These are phyloP conservation scores for Drosophila yakuba DNA, from an alignment of 1,140 invertebrate genomes.

Conservation along the genomic window DNA sequence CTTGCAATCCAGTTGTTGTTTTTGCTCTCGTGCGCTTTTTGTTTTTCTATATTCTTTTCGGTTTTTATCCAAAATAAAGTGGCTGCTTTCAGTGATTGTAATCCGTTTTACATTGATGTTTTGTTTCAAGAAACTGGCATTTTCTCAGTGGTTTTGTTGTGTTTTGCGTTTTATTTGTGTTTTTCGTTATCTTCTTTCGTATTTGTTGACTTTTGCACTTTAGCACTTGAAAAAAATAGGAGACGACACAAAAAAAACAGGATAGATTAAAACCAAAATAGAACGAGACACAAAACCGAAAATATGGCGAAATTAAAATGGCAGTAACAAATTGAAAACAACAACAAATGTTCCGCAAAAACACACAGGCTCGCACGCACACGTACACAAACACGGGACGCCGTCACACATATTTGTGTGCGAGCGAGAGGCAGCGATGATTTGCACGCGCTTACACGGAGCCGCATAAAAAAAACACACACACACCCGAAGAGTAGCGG, in stretches of 20 bases:
- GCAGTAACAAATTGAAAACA: background rate
- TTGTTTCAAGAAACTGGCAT: conserved; percentile 4
- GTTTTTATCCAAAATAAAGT: conserved; percentile 7
- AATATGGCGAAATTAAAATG: background rate
- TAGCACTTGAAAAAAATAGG: conserved; percentile 74
- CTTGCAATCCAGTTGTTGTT: background rate
- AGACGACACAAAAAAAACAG: conserved; percentile 20
- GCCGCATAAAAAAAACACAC: conserved; percentile 6
- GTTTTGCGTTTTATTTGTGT: conserved; percentile 8
- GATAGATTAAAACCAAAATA: background rate
- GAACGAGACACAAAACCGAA: too few species aligned
- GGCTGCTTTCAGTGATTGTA: conserved; percentile 12
- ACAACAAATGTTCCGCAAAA: conserved; percentile 12
- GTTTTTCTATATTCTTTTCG: background rate
- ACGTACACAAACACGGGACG: background rate
- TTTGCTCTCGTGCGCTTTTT: background rate
- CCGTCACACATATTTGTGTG: background rate
- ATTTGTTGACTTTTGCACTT: conserved; percentile 1
- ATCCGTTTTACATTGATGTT: conserved; percentile 7
- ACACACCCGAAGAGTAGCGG: conserved; percentile 6
- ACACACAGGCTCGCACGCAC: background rate
- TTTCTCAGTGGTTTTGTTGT: conserved; percentile 10
- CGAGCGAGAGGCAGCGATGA: conserved; percentile 7
- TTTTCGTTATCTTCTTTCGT: background rate
- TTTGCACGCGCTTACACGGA: conserved; percentile 13